Percentiles rank a stretch among this genome's conserved stretches.
Evolutionary conservation across 2,888 invertebrate genomes (phyloP).

Genomic region (Schizaphis graminum): DNA sequence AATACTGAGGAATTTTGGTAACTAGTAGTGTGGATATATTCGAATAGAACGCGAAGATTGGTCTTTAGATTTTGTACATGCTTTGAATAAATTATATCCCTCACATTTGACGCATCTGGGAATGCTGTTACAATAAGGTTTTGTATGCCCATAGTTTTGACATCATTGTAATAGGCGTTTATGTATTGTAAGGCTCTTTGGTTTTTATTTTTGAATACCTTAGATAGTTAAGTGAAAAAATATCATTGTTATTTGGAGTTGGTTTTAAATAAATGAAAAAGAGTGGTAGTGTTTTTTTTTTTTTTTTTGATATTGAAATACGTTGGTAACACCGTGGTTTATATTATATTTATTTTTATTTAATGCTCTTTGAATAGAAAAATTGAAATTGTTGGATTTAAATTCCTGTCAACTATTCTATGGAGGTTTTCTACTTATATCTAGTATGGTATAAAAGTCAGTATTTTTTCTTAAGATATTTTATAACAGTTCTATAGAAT

Average conservation of each 20-base stretch:
- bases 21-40: neutral
- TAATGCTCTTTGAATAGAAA: neutral
- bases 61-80: neutral
- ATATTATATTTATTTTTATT: neutral
- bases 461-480: neutral
- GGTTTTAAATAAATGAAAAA: neutral
- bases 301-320: neutral
- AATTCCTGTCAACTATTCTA: neutral
- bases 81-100: neutral
- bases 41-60: neutral
- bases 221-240: neutral
- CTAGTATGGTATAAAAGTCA: neutral
- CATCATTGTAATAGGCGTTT: neutral
- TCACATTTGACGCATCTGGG: neutral
- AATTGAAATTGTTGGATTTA: neutral
- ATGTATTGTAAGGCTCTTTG: neutral
- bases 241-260: neutral
- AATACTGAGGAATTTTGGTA: neutral
- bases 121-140: neutral
- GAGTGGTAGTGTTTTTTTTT: neutral
- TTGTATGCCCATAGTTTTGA: neutral
- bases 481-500: neutral
- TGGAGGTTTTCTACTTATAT: neutral
- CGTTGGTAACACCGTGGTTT: neutral
- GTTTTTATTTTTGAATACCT: neutral